Evolutionary conservation across 2,888 invertebrate genomes (phyloP).

Genomic region (Anthophora plumipes): DNA sequence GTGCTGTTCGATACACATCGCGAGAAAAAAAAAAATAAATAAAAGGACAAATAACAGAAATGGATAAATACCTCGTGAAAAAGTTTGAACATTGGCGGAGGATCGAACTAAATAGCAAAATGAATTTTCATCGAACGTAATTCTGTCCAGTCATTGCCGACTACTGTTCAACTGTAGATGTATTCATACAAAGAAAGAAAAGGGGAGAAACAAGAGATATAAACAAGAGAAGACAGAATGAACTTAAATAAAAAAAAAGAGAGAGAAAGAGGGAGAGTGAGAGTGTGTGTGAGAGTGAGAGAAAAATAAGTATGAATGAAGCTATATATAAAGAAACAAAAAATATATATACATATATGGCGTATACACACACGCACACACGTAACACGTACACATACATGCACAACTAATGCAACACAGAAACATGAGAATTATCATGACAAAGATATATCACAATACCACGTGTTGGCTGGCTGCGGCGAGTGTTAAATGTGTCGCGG

Average conservation of each 20-base stretch:
- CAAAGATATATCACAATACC: slow-evolving; percentile 37
- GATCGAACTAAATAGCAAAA: slow-evolving; percentile 33
- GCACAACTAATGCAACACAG: slow-evolving; percentile 55
- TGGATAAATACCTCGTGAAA: slow-evolving; percentile 3
- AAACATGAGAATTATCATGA: slow-evolving; percentile 39
- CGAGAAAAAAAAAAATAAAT: too few relatives aligned
- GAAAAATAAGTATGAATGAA: slow-evolving; percentile 36
- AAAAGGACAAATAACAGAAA: not conserved
- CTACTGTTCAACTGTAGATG: slow-evolving; percentile 81
- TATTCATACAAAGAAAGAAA: slow-evolving; percentile 41
- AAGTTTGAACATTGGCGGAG: not conserved
- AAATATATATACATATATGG: slow-evolving; percentile 36
- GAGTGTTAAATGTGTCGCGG: slow-evolving; percentile 53
- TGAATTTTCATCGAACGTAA: slow-evolving; percentile 65
- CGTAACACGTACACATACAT: slow-evolving; percentile 35
- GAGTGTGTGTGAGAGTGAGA: slow-evolving; percentile 39
- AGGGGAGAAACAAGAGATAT: slow-evolving; percentile 23
- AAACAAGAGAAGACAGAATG: slow-evolving; percentile 62
- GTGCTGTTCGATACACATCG: slow-evolving; percentile 62
- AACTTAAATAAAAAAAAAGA: slow-evolving; percentile 50
- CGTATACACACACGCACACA: slow-evolving; percentile 44
- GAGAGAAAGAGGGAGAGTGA: slow-evolving; percentile 54
- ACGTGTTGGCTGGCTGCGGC: slow-evolving; percentile 66
- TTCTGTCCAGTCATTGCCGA: slow-evolving; percentile 82
- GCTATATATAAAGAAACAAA: slow-evolving; percentile 53